Evolutionary conservation across 1,140 invertebrate species (phyloP), one percentile per base, ranked within the genome.

Genomic region (Neodiprion pinetum): DNA sequence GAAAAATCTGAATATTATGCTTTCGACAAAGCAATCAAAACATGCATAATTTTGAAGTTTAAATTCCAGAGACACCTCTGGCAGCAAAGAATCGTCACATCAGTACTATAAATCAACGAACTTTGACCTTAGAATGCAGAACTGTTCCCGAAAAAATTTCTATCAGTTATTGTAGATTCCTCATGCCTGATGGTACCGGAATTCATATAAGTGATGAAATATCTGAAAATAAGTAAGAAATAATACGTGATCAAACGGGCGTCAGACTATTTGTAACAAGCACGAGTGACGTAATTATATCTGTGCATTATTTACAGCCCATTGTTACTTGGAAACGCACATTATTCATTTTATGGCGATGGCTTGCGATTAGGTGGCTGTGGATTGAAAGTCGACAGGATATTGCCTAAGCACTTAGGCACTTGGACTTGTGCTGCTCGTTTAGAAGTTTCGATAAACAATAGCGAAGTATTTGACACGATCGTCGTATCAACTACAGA

Each of bases 41-140:
- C 28, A 3, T 14, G 2, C 17, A 7, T 65, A 3, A 65, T 14
- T 14, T 65, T 7, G 4, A 65, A 3, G 61, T 14, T 17, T 69
- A 12, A 69, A 23, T 69, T 69, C 9, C 40, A 69, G 67, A 69
- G 21, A 69, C 67, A 69, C 67, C 14, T 69, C 23, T 69, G 17
- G 67, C 67, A 11, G 67, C 67, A 11, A 21, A 69, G 40, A 10
- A 23, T 5, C 67, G 23, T 7, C 11, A 69, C 11, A 69, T 23
- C 40, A 12, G 12, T 14, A 21, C 53, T 14, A 69, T 5, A 23
- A 23, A 10, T 69, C 10, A 21, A 14, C 21, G 40, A 21, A 12
- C 67, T 21, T 12, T 69, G 40, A 69, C 21, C 11, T 17, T 69
- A 47, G 12, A 14, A 17, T 69, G 67, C 21, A 21, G 40, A 7